These are phyloP conservation scores for Hymenopus coronatus DNA, from an alignment of 2,888 invertebrate species.

Conservation along the genomic window DNA sequence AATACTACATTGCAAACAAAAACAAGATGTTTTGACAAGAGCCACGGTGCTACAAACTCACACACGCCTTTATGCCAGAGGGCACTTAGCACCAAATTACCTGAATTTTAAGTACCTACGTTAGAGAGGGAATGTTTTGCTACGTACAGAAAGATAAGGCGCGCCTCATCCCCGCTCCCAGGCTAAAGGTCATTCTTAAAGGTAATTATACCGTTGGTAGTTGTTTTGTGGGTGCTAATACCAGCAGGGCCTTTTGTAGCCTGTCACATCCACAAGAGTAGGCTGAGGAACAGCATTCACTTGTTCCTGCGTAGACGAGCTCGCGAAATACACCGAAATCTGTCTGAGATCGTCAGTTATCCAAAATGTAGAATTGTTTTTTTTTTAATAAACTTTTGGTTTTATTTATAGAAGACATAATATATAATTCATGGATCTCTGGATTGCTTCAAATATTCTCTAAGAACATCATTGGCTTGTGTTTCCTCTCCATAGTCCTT, in stretches of 20 bases:
- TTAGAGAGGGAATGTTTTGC: not conserved
- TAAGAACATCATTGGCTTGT: constrained; percentile 89
- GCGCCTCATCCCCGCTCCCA: not conserved
- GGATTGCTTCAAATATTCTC: constrained; percentile 80
- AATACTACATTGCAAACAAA: not conserved
- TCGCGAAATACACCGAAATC: not conserved
- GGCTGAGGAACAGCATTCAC: not conserved
- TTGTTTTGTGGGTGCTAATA: not conserved
- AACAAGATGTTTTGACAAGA: not conserved
- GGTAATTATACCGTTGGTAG: not conserved
- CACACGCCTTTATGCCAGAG: not conserved
- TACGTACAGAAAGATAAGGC: not conserved
- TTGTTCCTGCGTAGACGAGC: not conserved
- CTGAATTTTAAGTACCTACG: not conserved
- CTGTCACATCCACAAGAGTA: not conserved
- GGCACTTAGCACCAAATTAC: not conserved
- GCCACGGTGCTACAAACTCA: not conserved
- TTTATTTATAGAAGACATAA: too few species aligned
- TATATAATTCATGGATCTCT: constrained; percentile 35
- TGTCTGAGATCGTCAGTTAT: not conserved
- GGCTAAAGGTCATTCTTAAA: not conserved
- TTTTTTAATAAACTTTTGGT: too few species aligned
- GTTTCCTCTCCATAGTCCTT: constrained; percentile 97
- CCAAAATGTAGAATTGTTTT: too few species aligned
- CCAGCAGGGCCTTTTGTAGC: not conserved